Conservation (phyloP, 2,797 vertebrate genomes). For the Remorina albescens region DNA sequence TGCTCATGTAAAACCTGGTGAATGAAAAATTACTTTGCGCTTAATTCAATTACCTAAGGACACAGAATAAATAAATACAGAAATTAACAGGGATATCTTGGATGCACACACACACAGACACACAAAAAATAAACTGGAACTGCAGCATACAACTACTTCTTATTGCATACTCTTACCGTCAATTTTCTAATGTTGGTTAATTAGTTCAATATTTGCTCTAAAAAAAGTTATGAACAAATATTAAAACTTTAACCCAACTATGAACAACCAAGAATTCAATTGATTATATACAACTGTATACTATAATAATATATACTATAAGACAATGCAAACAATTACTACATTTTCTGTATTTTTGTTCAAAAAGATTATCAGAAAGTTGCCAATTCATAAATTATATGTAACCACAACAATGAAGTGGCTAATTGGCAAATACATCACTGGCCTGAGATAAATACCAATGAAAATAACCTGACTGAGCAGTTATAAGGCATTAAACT, state of each 20-base stretch:
- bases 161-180: background rate
- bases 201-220: background rate
- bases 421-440: constrained; percentile 4
- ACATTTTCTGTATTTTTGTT: background rate
- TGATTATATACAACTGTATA: too few species aligned
- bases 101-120: background rate
- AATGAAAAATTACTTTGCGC: background rate
- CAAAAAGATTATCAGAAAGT: background rate
- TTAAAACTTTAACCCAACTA: background rate
- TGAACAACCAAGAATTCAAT: background rate
- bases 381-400: background rate
- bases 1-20: background rate
- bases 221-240: background rate
- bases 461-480: background rate
- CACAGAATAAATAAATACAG: background rate
- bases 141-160: background rate
- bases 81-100: background rate
- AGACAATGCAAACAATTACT: background rate
- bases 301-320: background rate
- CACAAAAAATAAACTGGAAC: background rate
- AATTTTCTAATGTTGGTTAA: background rate
- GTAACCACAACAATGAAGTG: background rate
- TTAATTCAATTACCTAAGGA: constrained; percentile 7
- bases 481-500: background rate
- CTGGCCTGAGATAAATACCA: background rate